These are phyloP conservation scores for Solen grandis DNA, from an alignment of 1,140 invertebrate genomes.

Conservation along the genomic window DNA sequence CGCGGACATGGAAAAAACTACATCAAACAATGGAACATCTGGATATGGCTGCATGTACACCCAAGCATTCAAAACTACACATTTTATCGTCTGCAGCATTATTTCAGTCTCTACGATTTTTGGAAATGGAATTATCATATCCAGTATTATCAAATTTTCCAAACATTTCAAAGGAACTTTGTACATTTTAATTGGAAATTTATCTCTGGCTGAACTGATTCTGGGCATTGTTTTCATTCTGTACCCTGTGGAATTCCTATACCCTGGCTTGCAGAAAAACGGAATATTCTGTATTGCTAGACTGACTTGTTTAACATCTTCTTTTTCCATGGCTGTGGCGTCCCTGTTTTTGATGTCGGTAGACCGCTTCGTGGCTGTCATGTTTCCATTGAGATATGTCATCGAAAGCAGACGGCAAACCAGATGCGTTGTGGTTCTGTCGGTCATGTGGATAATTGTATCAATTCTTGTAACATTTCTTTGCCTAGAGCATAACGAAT, in stretches of 20 bases:
- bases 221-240: neutral
- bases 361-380: constrained; percentile 32
- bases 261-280: neutral
- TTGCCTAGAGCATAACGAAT: neutral
- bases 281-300: constrained; percentile 13
- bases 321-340: neutral
- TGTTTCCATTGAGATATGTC: constrained; percentile 28
- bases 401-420: neutral
- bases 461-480: neutral
- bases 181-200: constrained; percentile 26
- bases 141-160: constrained; percentile 15
- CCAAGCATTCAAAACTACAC: no score
- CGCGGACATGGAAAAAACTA: no score
- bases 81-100: no score
- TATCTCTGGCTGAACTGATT: constrained; percentile 25
- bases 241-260: constrained; percentile 6
- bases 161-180: constrained; percentile 26
- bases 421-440: neutral
- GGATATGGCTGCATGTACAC: no score
- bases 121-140: constrained; percentile 24
- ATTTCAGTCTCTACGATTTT: neutral
- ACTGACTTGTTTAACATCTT: neutral
- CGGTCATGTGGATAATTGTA: neutral
- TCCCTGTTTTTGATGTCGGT: constrained; percentile 1
- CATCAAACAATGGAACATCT: no score